phyloP scores from a whole-genome alignment of 2,888 invertebrate species.

The Ceriagrion tenellum region DNA sequence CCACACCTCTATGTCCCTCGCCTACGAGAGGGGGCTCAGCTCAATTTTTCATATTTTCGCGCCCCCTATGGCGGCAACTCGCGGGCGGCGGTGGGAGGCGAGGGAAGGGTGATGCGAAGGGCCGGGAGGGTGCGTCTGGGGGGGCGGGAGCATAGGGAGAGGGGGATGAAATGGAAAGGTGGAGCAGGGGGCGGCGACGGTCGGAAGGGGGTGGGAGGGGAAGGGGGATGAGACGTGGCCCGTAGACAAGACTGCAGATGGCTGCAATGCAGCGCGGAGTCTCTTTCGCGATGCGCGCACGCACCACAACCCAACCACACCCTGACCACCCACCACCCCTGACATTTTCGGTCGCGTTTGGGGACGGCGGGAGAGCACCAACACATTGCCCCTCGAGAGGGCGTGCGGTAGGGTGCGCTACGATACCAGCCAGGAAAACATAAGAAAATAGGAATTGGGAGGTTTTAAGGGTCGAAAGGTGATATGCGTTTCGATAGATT shows the following conservation, averaged over 20 bases:
- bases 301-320: neutral
- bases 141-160: neutral
- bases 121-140: neutral
- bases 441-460: too few relatives aligned
- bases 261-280: conserved; percentile 6
- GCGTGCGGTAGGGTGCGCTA: too few relatives aligned
- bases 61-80: neutral
- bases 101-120: neutral
- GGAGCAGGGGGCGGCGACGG: neutral
- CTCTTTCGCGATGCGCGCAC: neutral
- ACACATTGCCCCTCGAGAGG: too few relatives aligned
- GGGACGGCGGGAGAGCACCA: too few relatives aligned
- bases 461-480: too few relatives aligned
- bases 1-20: neutral
- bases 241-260: conserved; percentile 26
- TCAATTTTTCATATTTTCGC: neutral
- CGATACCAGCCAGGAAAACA: too few relatives aligned
- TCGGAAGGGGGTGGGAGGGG: neutral
- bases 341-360: too few relatives aligned
- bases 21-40: neutral
- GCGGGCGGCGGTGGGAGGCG: neutral
- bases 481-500: too few relatives aligned
- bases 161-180: neutral
- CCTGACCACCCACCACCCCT: neutral
- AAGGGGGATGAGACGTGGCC: neutral